These are phyloP conservation scores for Diphyllodes magnificus DNA, from an alignment of 2,113 vertebrate genomes.

Conservation along the genomic window DNA sequence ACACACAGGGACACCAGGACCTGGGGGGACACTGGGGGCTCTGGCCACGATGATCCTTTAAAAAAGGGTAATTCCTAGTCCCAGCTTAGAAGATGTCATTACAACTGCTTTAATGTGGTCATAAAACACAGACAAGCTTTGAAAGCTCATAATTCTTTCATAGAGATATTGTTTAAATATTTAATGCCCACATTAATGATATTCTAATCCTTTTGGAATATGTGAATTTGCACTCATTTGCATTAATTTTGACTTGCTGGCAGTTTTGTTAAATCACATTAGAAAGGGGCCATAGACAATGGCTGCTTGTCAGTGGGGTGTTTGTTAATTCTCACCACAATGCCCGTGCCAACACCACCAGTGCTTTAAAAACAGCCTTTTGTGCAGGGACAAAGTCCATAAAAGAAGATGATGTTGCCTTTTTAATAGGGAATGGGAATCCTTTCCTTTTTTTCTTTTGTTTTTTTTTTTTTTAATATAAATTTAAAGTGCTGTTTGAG, in stretches of 20 bases:
- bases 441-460: background rate
- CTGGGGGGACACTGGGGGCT: background rate
- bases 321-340: background rate
- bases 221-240: constrained; percentile 39
- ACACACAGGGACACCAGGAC: background rate
- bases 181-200: constrained; percentile 53
- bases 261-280: background rate
- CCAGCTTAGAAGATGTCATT: background rate
- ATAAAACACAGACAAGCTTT: background rate
- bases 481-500: background rate
- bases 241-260: constrained; percentile 37
- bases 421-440: background rate
- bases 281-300: background rate
- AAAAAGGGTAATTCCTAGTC: background rate
- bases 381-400: background rate
- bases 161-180: constrained; percentile 60
- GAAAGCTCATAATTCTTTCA: constrained; percentile 47
- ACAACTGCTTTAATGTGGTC: background rate
- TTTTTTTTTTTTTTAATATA: background rate
- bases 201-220: constrained; percentile 50
- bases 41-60: background rate
- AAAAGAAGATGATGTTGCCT: background rate
- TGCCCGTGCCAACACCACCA: background rate
- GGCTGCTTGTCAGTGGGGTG: background rate
- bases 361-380: background rate